Percentiles rank a stretch among this genome's conserved stretches.
These are phyloP conservation scores for Glaucopsyche alexis DNA, from an alignment of 2,888 invertebrate genomes.

Conservation along the genomic window DNA sequence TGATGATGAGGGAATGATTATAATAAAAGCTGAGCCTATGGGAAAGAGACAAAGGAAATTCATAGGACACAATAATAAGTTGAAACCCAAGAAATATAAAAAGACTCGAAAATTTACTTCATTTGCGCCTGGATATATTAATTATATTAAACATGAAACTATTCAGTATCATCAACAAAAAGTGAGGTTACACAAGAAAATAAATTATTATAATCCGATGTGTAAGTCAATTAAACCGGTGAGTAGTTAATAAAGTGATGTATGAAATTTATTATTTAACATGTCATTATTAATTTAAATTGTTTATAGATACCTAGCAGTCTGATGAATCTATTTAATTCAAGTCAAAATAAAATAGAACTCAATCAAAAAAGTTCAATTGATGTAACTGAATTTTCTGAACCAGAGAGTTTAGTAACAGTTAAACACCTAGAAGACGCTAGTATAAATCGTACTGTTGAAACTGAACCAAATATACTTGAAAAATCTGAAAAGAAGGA, in stretches of 20 bases:
- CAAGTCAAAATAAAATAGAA: neutral
- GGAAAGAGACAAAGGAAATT: neutral
- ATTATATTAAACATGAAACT: neutral
- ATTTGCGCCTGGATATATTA: neutral
- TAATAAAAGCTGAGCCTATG: neutral
- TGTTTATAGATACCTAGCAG: neutral
- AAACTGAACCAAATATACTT: conserved; percentile 49
- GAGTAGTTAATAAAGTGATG: neutral
- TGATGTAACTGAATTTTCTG: neutral
- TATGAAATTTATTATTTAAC: neutral
- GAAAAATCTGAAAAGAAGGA: conserved; percentile 46
- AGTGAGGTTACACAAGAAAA: neutral
- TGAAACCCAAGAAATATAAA: neutral
- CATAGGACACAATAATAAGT: neutral
- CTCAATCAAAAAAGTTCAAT: neutral
- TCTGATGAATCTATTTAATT: neutral
- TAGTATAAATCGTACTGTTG: conserved; percentile 34
- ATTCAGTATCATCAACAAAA: neutral
- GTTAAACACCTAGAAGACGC: neutral
- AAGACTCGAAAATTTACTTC: neutral
- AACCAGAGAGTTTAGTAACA: neutral
- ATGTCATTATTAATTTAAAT: neutral
- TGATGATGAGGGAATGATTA: neutral
- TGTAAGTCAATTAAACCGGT: neutral
- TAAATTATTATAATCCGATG: neutral